Base-by-base conservation (phyloP, 2,888 invertebrate genomes). In the Orchestes rusci region DNA sequence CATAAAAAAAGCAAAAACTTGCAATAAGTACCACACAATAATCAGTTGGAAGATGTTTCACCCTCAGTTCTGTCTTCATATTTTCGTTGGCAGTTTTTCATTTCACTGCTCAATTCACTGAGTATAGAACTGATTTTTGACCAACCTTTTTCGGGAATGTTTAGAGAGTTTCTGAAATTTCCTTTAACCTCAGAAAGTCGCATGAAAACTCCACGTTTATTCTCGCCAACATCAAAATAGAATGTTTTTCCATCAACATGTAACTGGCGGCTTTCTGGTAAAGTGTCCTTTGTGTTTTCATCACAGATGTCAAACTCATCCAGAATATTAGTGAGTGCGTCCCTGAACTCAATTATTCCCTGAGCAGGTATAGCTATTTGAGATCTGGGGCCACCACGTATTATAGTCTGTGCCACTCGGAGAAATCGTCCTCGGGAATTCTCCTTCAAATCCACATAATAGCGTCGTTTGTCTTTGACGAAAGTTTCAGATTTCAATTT, bases 161-260 rank as follows among this genome's bases (percentile, higher is more conserved):
- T 97, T 71, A 97, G 94, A 64, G 96, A 94, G 65, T 95, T 94
- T 72, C 97, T 90, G 77, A 95, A 96, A 77, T 95, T 95, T 66
- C 91, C 90, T 75, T 96, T 93, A 59, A 96, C 96, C 84, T 99
- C 97, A 68, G 95, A 94, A 70, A 99, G 91, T 71, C 97, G 88
- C 91, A 99, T 91, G 73, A 95, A 99, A 65, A 96, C 88, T 60
- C 99, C 99, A 67, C 97, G 87, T 73, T 94, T 92, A 75, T 99
- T 99, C 74, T 96, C 94, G 56, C 96, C 96, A 66, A 95, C 90
- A 76, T 99, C 97, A 75, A 99, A 99, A 76, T 96, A 97, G 77
- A 99, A 99, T 73, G 94, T 96, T 76, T 99, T 99, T 78, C 95
- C 95, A 76, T 97, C 97, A 59, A 95, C 94, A 65, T 95, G 87